Base-by-base conservation (phyloP, 2,113 vertebrate species). In the Gracilinanus agilis region DNA sequence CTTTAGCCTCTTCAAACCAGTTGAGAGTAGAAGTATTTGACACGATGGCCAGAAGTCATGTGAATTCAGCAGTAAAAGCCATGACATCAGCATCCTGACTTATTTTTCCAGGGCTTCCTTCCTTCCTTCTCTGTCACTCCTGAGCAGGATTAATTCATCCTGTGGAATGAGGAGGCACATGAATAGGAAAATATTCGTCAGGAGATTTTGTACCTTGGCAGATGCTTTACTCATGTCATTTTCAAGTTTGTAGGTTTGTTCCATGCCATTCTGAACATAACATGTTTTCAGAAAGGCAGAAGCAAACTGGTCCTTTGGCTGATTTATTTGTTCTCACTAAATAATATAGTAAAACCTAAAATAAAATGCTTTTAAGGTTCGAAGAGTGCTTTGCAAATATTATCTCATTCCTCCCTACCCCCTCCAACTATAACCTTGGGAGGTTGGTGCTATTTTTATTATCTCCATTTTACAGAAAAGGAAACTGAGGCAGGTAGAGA, bases 11-110 rank as follows among this genome's bases (percentile, higher is more conserved):
- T 6, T 83, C n/a, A 40, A 23, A 44, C 34, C n/a, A 83, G 88
- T 49, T 49, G 89, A 92, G 54, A 97, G 54, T 53, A 89, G 89
- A 96, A 83, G 49, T 0, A 0, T 96, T 96, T 92, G 13, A 0
- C 91, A 34, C 83, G 93, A 91, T 54, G 94, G 54, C 19, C n/a
- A n/a, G 49, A 44, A 12, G 3, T 16, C 89, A 1, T 25, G 90
- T 92, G 67, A 95, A 93, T 8, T 92, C 67, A 83, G 67, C 93
- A 95, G 94, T 9, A 23, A 53, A 67, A 34, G 97, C 88, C 55
- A 95, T 56, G 53, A 88, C 54, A 53, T 97, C 24, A 90, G 0
- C 24, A 67, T 61, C 0, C 0, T 95, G 93, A 93, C 53, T 93
- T 88, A 49, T 55, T 94, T 61, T 89, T 90, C 90, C n/a, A 56